A percentile compares a stretch with the other conserved stretches of the same genome.
Conservation (phyloP, 2,888 invertebrate genomes). For the Drosophila niveifrons region DNA sequence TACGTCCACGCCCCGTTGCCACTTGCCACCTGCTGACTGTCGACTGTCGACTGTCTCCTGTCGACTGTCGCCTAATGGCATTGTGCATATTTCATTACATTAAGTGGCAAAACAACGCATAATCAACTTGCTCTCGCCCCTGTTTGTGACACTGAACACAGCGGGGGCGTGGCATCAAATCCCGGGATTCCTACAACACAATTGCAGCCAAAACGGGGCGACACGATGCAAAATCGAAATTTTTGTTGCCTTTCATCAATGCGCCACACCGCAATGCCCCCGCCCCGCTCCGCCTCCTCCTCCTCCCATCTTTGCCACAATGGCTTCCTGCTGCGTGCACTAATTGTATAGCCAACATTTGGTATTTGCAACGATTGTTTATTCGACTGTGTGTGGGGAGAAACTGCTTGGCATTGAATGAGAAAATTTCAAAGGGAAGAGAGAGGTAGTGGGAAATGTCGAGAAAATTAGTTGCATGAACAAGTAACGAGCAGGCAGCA, state of each 20-base stretch:
- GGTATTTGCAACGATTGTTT: slow-evolving; percentile 61
- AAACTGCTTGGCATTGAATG: slow-evolving; percentile 18
- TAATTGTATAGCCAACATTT: slow-evolving; percentile 68
- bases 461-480: slow-evolving; percentile 62
- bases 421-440: background rate
- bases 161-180: slow-evolving; percentile 34
- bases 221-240: background rate
- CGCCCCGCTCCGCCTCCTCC: background rate
- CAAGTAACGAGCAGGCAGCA: slow-evolving; percentile 37
- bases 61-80: slow-evolving; percentile 60
- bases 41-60: slow-evolving; percentile 26
- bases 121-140: slow-evolving; percentile 65
- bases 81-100: slow-evolving; percentile 80
- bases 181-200: slow-evolving; percentile 12
- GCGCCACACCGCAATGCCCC: background rate
- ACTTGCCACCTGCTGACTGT: slow-evolving; percentile 1
- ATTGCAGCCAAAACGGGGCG: background rate
- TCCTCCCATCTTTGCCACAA: background rate
- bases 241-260: slow-evolving; percentile 3
- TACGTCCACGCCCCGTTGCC: slow-evolving; percentile 23
- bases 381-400: slow-evolving; percentile 5
- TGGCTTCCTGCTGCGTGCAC: slow-evolving; percentile 57
- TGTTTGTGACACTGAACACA: slow-evolving; percentile 51
- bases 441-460: background rate
- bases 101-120: slow-evolving; percentile 80